A percentile compares a stretch with the other conserved stretches of the same genome.
These are phyloP conservation scores for Spisula subtruncata DNA, from an alignment of 2,888 invertebrate genomes.

Conservation along the genomic window DNA sequence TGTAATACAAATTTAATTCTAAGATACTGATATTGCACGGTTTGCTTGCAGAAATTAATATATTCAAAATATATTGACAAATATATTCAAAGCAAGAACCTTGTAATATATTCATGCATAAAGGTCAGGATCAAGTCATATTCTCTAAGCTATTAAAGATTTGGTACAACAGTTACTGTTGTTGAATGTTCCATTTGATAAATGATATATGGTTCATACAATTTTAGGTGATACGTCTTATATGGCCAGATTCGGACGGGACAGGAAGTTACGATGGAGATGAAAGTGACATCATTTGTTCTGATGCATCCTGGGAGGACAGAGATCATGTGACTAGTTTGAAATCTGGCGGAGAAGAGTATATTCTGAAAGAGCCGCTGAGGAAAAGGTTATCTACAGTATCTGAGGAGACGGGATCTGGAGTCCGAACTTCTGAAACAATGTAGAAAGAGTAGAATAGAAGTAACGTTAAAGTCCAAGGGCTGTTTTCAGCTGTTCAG, in stretches of 20 bases:
- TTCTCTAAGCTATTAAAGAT: no score
- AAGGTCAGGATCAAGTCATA: no score
- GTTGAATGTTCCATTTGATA: no score
- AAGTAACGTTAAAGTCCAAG: no score
- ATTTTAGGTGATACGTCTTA: constrained; percentile 46
- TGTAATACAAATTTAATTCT: no score
- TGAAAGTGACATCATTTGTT: constrained; percentile 62
- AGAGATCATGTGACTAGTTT: constrained; percentile 64
- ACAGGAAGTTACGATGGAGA: constrained; percentile 28
- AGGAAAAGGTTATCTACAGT: constrained; percentile 71
- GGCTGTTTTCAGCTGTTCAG: no score
- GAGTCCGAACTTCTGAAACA: neutral
- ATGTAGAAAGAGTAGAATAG: neutral
- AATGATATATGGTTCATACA: neutral
- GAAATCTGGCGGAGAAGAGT: constrained; percentile 30
- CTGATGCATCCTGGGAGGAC: constrained; percentile 54
- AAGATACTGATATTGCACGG: no score
- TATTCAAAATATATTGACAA: no score
- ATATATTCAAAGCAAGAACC: no score
- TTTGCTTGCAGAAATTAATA: no score
- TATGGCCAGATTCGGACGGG: neutral
- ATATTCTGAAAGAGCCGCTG: constrained; percentile 52
- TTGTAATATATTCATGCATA: no score
- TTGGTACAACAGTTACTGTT: no score
- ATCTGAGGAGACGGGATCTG: constrained; percentile 58